phyloP scores from a whole-genome alignment of 2,888 invertebrate genomes.

The Dryobotodes eremita region DNA sequence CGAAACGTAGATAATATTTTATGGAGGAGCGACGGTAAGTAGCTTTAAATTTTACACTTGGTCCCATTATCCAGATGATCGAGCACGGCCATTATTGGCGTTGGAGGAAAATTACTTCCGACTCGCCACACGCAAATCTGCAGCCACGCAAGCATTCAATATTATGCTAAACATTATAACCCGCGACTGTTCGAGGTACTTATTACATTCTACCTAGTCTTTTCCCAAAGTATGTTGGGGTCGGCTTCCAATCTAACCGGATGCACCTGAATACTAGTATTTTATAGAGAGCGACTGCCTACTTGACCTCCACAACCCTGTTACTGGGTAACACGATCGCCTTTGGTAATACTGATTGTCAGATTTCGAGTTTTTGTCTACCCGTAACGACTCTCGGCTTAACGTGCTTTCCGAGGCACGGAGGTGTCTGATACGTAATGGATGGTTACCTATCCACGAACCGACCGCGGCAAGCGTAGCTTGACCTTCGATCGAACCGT shows the following conservation, averaged over 20 bases:
- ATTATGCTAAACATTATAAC: conserved; percentile 47
- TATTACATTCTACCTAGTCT: neutral
- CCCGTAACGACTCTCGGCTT: neutral
- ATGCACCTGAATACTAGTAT: neutral
- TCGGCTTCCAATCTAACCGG: neutral
- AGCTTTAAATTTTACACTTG: conserved; percentile 76
- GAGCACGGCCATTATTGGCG: conserved; percentile 76
- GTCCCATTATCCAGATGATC: conserved; percentile 74
- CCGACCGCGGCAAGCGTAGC: neutral
- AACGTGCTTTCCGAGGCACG: neutral
- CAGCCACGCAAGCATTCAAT: conserved; percentile 67
- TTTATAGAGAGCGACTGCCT: no score
- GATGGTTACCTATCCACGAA: no score
- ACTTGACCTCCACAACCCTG: neutral
- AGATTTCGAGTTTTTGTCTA: neutral
- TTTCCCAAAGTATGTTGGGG: neutral
- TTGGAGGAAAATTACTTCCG: conserved; percentile 81
- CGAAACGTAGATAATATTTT: conserved; percentile 64
- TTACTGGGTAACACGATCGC: neutral
- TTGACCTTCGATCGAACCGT: neutral
- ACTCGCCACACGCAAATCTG: conserved; percentile 78
- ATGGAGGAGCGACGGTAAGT: conserved; percentile 60
- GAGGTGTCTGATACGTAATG: neutral
- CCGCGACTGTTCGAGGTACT: neutral
- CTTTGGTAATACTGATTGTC: neutral